Percentiles rank a stretch among this genome's conserved stretches.
phyloP scores from a whole-genome alignment of 2,888 invertebrate genomes.

The Nemurella pictetii region DNA sequence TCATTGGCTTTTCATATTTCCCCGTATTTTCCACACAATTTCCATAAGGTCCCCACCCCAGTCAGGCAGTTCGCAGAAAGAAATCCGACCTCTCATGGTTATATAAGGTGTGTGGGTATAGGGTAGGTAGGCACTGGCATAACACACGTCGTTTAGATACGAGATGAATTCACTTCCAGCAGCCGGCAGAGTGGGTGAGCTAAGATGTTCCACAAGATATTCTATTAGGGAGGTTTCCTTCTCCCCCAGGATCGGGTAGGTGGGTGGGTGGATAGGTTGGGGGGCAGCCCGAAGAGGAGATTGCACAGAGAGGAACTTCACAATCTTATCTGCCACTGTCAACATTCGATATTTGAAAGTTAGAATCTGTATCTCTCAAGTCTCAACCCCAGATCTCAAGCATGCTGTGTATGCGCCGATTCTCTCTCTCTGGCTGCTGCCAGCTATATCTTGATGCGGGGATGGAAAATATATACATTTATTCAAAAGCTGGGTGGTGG shows the following conservation, averaged over 20 bases:
- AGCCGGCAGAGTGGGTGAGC: background rate
- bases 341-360: constrained; percentile 1
- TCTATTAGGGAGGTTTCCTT: constrained; percentile 16
- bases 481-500: background rate
- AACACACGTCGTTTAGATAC: background rate
- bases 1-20: background rate
- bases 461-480: constrained; percentile 5
- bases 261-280: background rate
- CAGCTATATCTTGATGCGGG: background rate
- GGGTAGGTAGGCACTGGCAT: background rate
- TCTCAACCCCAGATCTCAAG: background rate
- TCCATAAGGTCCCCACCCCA: background rate
- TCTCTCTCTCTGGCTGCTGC: background rate
- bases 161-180: background rate
- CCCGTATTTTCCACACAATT: background rate
- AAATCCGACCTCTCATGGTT: background rate
- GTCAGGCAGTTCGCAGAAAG: background rate
- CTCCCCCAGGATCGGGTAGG: background rate
- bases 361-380: background rate
- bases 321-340: constrained; percentile 18
- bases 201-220: background rate
- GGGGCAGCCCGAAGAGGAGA: background rate
- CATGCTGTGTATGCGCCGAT: too few species aligned
- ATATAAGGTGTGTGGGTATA: background rate
- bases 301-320: constrained; percentile 2